Conservation (phyloP, 2,797 vertebrate species). For the Sebastolobus alascanus region DNA sequence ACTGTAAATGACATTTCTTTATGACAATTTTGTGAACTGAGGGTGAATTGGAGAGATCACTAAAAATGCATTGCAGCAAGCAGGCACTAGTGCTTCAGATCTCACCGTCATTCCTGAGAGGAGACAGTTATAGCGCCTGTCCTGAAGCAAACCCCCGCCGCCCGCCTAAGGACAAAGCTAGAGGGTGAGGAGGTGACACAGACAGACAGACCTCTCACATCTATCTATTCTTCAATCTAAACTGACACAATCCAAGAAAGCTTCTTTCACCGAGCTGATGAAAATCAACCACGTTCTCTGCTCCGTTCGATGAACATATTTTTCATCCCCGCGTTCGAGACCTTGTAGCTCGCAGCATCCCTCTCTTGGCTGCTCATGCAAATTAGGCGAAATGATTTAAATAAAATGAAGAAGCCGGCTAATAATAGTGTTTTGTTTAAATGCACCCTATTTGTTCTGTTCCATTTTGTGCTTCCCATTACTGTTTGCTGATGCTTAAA, state of each 20-base stretch:
- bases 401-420: slow-evolving; percentile 18
- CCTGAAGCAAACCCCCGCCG: slow-evolving; percentile 51
- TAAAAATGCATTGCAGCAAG: slow-evolving; percentile 7
- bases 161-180: slow-evolving; percentile 18
- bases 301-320: slow-evolving; percentile 21
- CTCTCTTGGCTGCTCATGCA: slow-evolving; percentile 24
- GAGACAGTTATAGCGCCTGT: slow-evolving; percentile 52
- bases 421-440: slow-evolving; percentile 49
- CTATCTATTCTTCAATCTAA: neutral
- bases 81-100: neutral
- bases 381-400: slow-evolving; percentile 40
- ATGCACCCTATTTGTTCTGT: slow-evolving; percentile 16
- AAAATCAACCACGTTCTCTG: neutral
- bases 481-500: slow-evolving; percentile 29
- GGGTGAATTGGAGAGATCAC: slow-evolving; percentile 14
- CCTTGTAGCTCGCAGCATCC: slow-evolving; percentile 27
- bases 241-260: neutral
- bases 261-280: neutral
- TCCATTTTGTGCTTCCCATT: slow-evolving; percentile 22
- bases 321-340: slow-evolving; percentile 19
- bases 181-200: slow-evolving; percentile 24
- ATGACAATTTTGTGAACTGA: neutral
- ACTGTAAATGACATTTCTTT: neutral
- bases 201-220: slow-evolving; percentile 9
- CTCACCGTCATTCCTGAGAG: slow-evolving; percentile 30